Evolutionary conservation across 2,797 vertebrate species (phyloP).

Genomic region (Hydrocynus forskahlii): DNA sequence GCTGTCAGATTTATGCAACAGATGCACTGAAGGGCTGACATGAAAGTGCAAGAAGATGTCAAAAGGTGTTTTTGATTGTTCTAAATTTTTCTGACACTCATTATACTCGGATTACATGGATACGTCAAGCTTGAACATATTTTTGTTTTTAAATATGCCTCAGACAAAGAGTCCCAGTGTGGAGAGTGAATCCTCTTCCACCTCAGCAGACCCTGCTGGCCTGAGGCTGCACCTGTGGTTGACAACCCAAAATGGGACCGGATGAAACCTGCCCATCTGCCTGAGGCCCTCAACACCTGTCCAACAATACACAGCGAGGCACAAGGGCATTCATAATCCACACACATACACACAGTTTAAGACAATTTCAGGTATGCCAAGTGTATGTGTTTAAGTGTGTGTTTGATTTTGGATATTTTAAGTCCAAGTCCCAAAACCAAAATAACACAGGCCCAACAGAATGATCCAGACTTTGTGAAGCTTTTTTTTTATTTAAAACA

Average conservation of each 20-base stretch:
- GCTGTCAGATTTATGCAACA: constrained; percentile 56
- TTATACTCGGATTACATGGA: constrained; percentile 74
- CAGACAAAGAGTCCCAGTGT: constrained; percentile 77
- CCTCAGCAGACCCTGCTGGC: constrained; percentile 61
- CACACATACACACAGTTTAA: neutral
- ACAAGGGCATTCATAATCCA: constrained; percentile 32
- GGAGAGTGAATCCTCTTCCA: constrained; percentile 64
- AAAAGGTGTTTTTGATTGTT: constrained; percentile 70
- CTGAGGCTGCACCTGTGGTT: constrained; percentile 70
- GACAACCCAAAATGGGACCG: constrained; percentile 72
- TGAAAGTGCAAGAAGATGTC: constrained; percentile 60
- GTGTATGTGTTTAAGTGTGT: constrained; percentile 9
- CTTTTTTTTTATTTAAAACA: too few species aligned
- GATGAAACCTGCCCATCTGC: constrained; percentile 80
- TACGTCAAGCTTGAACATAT: constrained; percentile 75
- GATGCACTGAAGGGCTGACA: constrained; percentile 62
- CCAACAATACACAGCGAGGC: constrained; percentile 62
- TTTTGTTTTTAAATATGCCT: constrained; percentile 66
- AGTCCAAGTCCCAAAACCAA: too few species aligned
- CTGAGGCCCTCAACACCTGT: constrained; percentile 61
- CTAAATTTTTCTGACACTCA: constrained; percentile 69
- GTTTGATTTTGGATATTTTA: neutral
- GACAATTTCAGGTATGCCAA: constrained; percentile 60
- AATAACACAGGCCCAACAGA: too few species aligned
- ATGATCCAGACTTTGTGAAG: too few species aligned